Evolutionary conservation across 2,888 invertebrate species (phyloP).

Genomic region (Dendrolimus pini): DNA sequence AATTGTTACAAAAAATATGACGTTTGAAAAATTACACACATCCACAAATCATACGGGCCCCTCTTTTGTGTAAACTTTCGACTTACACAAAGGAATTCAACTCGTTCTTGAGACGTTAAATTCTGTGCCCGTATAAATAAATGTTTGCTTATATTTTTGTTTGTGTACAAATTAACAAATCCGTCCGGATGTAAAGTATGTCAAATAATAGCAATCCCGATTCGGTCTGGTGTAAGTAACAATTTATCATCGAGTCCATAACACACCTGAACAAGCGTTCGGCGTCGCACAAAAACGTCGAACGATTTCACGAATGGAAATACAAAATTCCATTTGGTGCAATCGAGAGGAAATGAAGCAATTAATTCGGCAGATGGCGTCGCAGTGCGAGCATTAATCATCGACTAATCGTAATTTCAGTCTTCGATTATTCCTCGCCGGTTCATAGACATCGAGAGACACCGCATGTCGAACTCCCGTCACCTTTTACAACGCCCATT

Average conservation of each 20-base stretch:
- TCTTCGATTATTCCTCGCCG: slow-evolving; percentile 68
- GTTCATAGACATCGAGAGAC: slow-evolving; percentile 32
- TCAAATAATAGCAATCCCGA: slow-evolving; percentile 16
- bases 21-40: slow-evolving; percentile 76
- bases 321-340: slow-evolving; percentile 73
- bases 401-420: slow-evolving; percentile 75
- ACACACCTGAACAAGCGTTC: slow-evolving; percentile 57
- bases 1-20: slow-evolving; percentile 72
- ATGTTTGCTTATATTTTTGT: slow-evolving; percentile 21
- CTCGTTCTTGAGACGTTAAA: slow-evolving; percentile 58
- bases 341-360: slow-evolving; percentile 75
- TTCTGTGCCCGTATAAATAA: slow-evolving; percentile 21
- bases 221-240: slow-evolving; percentile 32
- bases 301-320: slow-evolving; percentile 58
- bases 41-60: slow-evolving; percentile 71
- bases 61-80: slow-evolving; percentile 67
- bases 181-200: neutral
- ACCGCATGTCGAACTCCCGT: slow-evolving; percentile 22
- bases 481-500: slow-evolving; percentile 7
- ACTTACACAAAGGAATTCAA: slow-evolving; percentile 60
- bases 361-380: slow-evolving; percentile 76
- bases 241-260: slow-evolving; percentile 56
- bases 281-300: slow-evolving; percentile 52
- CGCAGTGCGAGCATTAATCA: slow-evolving; percentile 74
- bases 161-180: slow-evolving; percentile 18